These are phyloP conservation scores for Mus musculus DNA, from an alignment of 2,113 vertebrate genomes.

Conservation along the genomic window GRCm39 chr5:118671001-118671500, in stretches of 20 bases:
- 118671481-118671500: background rate
- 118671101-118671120: too few relatives aligned
- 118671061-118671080: conserved; percentile 21
- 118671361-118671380: background rate
- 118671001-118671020: conserved; percentile 67
- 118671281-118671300: background rate
- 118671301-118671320: background rate
- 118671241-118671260: background rate
- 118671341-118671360: background rate
- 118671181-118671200: background rate
- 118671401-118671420: background rate
- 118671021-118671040: conserved; percentile 60
- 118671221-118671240: background rate
- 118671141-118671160: background rate
- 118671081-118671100: background rate
- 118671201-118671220: background rate
- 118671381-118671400: background rate
- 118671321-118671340: background rate
- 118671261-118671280: background rate
- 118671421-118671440: background rate
- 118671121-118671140: background rate
- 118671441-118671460: background rate
- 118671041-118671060: conserved; percentile 31
- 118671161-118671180: fast-evolving
- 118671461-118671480: background rate